Evolutionary conservation across 2,888 invertebrate species (phyloP), one percentile per base, ranked within the genome.

Genomic region (Hypsopygia costalis): DNA sequence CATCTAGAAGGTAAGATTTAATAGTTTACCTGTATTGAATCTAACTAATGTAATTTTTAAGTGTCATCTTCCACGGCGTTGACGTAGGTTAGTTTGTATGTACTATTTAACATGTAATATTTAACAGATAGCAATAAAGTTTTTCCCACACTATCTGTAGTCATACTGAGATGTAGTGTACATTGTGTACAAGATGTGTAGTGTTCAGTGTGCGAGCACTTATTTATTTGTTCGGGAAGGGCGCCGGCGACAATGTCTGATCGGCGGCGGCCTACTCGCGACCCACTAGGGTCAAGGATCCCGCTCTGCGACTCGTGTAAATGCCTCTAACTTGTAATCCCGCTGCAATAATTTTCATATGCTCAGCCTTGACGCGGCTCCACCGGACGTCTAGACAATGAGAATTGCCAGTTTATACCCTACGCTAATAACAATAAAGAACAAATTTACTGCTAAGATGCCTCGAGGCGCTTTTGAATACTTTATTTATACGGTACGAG

Each of bases 221-320:
- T 70, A 71, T 63, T 66, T 67, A 68, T 68, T 67, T 65, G 63
- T 60, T 54, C 57, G 62, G 58, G 55, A 63, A 70, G 69, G 72
- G 72, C 65, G 71, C 69, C 71, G 63, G 48, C 66, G 65, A 55
- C 58, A 42, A 54, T 58, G 75, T 73, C 74, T 71, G 68, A 59
- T 50, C 61, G 48, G 53, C 46, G 35, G 47, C 53, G 47, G 51
- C 52, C 52, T 48, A 47, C 47, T 30, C 33, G 47, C 52, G 59
- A 54, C 59, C 48, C 48, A 53, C 47, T 46, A 67, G 71, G 80
- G 76, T 81, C 81, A 82, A 80, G 80, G 77, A 75, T 77, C 66
- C 51, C 44, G 49, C 41, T 36, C 55, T 55, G 38, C 58, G 62
- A 49, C 65, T 60, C 64, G 66, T 69, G 60, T 67, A 70, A 66